Evolutionary conservation across 2,113 vertebrate genomes (phyloP).

Genomic region (Rhynchopsitta pachyrhyncha): DNA sequence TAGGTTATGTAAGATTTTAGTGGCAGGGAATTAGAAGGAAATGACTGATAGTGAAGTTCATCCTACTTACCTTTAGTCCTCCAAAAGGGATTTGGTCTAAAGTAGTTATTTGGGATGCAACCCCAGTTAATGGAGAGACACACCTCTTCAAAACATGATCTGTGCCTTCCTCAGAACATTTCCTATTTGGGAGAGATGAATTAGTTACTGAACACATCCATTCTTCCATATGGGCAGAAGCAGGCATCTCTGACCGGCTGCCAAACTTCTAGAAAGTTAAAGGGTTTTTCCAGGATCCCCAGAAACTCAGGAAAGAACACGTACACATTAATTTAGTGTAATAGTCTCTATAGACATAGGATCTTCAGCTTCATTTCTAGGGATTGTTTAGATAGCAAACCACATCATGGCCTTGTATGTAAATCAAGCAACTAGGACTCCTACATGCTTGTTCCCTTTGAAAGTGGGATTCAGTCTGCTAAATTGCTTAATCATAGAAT

Average conservation of each 20-base stretch:
- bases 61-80: neutral
- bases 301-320: neutral
- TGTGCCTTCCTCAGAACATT: neutral
- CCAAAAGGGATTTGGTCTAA: neutral
- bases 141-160: neutral
- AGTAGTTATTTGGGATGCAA: neutral
- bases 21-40: neutral
- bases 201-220: rapidly evolving
- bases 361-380: neutral
- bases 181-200: neutral
- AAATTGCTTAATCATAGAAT: neutral
- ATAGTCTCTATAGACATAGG: neutral
- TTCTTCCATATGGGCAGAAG: neutral
- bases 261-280: neutral
- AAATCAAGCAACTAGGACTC: neutral
- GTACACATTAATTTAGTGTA: neutral
- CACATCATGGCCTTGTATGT: neutral
- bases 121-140: neutral
- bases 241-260: neutral
- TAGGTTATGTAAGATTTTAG: neutral
- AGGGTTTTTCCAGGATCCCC: neutral
- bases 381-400: neutral
- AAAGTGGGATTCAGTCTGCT: neutral
- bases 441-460: neutral
- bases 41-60: neutral